Conservation (phyloP, 1,140 invertebrate genomes). For the Lucilia sericata region DNA sequence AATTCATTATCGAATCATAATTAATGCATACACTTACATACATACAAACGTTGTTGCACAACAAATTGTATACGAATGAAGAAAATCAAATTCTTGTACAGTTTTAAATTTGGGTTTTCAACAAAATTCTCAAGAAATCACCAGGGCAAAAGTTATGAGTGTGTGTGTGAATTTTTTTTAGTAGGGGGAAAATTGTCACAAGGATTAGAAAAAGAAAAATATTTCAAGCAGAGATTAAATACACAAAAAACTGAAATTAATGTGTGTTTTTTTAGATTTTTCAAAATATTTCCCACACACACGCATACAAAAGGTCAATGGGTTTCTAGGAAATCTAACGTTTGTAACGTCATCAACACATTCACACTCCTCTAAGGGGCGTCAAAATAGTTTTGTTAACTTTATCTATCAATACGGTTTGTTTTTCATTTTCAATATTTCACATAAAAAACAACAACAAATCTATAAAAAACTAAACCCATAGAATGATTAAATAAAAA, state of each 20-base stretch:
- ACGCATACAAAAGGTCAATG: slow-evolving; percentile 35
- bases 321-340: slow-evolving; percentile 39
- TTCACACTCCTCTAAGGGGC: slow-evolving; percentile 39
- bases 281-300: slow-evolving; percentile 17
- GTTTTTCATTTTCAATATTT: neutral
- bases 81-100: neutral
- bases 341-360: slow-evolving; percentile 41
- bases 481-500: neutral
- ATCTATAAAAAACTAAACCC: neutral
- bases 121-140: neutral
- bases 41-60: neutral
- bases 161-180: neutral
- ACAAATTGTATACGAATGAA: neutral
- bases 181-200: slow-evolving; percentile 10
- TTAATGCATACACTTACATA: neutral
- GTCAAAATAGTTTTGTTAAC: slow-evolving; percentile 44
- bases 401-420: slow-evolving; percentile 39
- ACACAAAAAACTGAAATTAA: neutral
- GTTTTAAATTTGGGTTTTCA: neutral
- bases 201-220: neutral
- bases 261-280: neutral
- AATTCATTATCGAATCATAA: neutral
- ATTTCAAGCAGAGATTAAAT: neutral
- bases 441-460: slow-evolving; percentile 29
- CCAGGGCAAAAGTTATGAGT: neutral